Evolutionary conservation across 2,888 invertebrate genomes (phyloP), one percentile per base, ranked within the genome.

Genomic region (Timema podura): DNA sequence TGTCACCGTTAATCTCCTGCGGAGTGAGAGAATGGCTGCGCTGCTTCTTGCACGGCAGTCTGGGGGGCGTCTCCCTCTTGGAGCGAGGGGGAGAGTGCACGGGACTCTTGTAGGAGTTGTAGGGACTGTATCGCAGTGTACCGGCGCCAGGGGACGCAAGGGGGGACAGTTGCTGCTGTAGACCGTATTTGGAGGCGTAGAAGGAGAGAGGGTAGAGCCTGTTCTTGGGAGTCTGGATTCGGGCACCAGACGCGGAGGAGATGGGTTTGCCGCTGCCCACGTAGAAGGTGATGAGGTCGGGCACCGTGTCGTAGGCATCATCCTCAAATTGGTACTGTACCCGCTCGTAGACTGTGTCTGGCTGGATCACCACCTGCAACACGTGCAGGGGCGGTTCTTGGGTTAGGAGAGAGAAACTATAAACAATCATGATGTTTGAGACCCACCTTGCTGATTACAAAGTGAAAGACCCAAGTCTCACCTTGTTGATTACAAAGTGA

Each of bases 311-410:
- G 78, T 95, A 97, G 0, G 93, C 90, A 79, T 95, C 94, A 78
- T 95, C 95, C 81, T 97, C 97, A 79, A 97, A 95, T 79, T 95
- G 93, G 80, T 92, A 97, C 79, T 96, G 94, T 48, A 95, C 90
- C 75, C 92, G 85, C 81, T 96, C 95, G 81, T 96, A 96, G 6
- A 95, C 94, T 0, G 95, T 95, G 77, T 95, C 93, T 0, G 93
- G 93, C 78, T 95, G 93, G 1, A 93, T 86, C 1, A 92, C 86
- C 73, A 92, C 89, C 93, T 93, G 79, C 7, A 81, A 75, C 71
- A 57, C 68, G 67, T n/a, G 51, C n/a, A 51, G 51, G n/a, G n/a
- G n/a, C n/a, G n/a, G 11, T 51, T 11, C 51, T n/a, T n/a, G 51
- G 51, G 11, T 51, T 2, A 11, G 51, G n/a, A n/a, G 51, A 51